Evolutionary conservation across 2,113 vertebrate species (phyloP).

Genomic region (Ptilonorhynchus violaceus): DNA sequence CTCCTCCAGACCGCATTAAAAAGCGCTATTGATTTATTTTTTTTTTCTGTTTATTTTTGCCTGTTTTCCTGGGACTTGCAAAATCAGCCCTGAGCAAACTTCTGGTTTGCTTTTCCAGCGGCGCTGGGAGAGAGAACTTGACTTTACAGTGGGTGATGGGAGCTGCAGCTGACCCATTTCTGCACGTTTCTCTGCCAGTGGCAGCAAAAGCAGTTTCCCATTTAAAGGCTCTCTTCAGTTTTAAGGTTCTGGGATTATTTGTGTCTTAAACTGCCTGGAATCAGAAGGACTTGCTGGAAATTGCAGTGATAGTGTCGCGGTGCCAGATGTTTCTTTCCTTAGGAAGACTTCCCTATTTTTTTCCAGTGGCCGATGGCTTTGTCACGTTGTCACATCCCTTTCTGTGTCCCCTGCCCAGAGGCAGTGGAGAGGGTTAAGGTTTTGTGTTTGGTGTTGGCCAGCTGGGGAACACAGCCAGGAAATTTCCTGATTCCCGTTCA

Average conservation of each 20-base stretch:
- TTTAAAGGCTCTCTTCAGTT: background rate
- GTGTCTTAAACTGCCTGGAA: background rate
- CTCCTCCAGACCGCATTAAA: background rate
- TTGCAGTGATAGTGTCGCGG: accelerated
- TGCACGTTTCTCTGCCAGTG: background rate
- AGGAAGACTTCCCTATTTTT: background rate
- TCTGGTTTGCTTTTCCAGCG: background rate
- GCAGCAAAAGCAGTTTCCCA: background rate
- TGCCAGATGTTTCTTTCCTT: accelerated
- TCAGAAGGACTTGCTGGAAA: background rate
- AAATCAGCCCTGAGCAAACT: slow-evolving; percentile 7
- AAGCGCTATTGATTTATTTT: background rate
- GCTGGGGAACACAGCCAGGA: background rate
- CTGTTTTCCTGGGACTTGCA: slow-evolving; percentile 9
- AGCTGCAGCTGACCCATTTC: background rate
- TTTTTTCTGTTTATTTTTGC: background rate
- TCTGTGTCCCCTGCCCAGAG: background rate
- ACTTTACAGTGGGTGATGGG: background rate
- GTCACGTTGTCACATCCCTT: accelerated
- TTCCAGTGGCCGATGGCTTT: background rate
- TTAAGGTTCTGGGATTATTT: background rate
- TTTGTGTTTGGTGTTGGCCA: background rate
- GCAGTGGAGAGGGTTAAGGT: slow-evolving; percentile 17
- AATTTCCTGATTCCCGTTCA: slow-evolving; percentile 28
- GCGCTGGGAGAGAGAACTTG: background rate